Evolutionary conservation across 30 jellyfish, hydroid and myxozoan genomes (phyloP).

Genomic region (Hydractinia symbiolongicarpus): DNA sequence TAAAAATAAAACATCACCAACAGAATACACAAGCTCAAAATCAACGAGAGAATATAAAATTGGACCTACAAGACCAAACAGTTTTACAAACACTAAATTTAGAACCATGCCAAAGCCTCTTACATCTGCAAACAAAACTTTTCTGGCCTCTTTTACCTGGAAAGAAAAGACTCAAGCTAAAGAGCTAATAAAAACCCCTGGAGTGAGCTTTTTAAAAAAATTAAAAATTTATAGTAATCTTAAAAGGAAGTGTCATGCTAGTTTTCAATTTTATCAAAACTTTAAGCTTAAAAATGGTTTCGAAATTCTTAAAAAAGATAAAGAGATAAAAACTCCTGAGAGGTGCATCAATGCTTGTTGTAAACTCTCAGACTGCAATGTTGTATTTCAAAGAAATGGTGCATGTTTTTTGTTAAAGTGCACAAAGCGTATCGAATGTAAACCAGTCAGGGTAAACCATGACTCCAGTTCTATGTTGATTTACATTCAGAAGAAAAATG

Average conservation of each 20-base stretch:
- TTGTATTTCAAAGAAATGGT: slow-evolving; percentile 44
- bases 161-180: no score
- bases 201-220: neutral
- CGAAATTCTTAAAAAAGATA: neutral
- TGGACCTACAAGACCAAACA: no score
- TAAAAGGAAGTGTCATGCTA: slow-evolving; percentile 33
- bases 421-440: slow-evolving; percentile 47
- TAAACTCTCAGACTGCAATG: slow-evolving; percentile 44
- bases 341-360: slow-evolving; percentile 66
- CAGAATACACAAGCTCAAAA: no score
- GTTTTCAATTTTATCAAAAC: slow-evolving; percentile 37
- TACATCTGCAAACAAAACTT: no score
- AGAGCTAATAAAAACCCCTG: no score
- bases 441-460: slow-evolving; percentile 40
- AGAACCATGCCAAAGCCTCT: no score
- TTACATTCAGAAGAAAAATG: slow-evolving; percentile 31
- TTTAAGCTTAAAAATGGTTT: slow-evolving; percentile 67
- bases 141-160: no score
- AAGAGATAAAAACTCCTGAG: neutral
- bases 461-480: slow-evolving; percentile 33
- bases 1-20: no score
- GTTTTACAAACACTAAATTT: no score
- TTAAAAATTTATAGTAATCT: neutral
- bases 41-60: no score
- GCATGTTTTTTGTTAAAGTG: slow-evolving; percentile 70